Conservation (phyloP, 2,888 invertebrate species). For the Trissonchulus latispiculum region DNA sequence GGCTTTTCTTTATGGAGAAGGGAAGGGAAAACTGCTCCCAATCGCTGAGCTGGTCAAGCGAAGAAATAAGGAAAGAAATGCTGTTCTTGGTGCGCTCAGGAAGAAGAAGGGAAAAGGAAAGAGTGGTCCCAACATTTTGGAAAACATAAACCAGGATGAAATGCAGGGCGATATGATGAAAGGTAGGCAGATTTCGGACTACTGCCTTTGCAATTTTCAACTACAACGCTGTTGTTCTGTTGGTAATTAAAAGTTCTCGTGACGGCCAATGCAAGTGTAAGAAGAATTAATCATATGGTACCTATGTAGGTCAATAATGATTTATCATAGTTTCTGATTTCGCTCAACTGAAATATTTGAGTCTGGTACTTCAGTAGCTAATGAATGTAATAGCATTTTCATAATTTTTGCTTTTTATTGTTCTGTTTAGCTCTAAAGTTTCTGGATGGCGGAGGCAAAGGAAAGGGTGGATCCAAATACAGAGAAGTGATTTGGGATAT, state of each 20-base stretch:
- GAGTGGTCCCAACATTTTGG: conserved; percentile 40
- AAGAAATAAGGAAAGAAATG: conserved; percentile 67
- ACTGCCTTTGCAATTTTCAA: no score
- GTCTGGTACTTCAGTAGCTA: no score
- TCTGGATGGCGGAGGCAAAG: conserved; percentile 38
- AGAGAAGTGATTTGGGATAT: conserved; percentile 83
- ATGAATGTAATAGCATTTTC: no score
- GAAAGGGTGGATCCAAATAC: conserved; percentile 53
- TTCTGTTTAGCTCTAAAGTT: conserved; percentile 41
- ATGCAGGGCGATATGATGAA: conserved; percentile 35
- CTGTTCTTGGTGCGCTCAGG: conserved; percentile 37
- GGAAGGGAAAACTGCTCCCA: conserved; percentile 78
- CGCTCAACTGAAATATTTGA: no score
- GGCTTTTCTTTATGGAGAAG: conserved; percentile 84
- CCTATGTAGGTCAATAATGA: no score
- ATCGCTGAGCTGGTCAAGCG: conserved; percentile 74
- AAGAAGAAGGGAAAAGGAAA: conserved; percentile 40
- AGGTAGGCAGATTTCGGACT: conserved; percentile 26
- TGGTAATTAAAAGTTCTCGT: no score
- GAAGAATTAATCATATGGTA: no score
- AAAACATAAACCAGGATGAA: conserved; percentile 38
- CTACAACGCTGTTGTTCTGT: no score
- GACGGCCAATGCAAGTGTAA: no score
- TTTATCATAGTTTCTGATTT: no score
- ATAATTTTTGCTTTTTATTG: no score